A percentile compares a stretch with the other conserved stretches of the same genome.
phyloP scores from a whole-genome alignment of 2,888 invertebrate species.

The Lasioglossum pauxillum region DNA sequence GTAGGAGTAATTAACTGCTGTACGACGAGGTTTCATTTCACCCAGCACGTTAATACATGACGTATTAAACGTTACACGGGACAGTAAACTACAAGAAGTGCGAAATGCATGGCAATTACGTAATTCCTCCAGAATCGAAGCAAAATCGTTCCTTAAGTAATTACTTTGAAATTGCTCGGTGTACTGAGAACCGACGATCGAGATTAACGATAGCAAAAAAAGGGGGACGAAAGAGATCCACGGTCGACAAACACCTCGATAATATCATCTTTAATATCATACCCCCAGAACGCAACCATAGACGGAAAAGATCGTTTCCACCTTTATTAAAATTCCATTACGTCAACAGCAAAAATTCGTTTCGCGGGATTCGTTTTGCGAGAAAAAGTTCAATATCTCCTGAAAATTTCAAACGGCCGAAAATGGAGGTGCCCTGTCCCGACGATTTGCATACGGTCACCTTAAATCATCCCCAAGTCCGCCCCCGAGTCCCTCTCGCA shows the following conservation, averaged over 20 bases:
- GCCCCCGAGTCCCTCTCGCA: slow-evolving; percentile 26
- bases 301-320: not conserved
- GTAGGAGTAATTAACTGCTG: not conserved
- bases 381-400: not conserved
- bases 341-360: too few species aligned
- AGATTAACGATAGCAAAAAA: not conserved
- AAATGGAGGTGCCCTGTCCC: not conserved
- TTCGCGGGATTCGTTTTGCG: not conserved
- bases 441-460: slow-evolving; percentile 33
- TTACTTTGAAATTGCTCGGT: not conserved
- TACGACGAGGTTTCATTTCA: not conserved
- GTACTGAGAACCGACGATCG: not conserved
- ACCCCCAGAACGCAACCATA: not conserved
- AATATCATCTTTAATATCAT: not conserved
- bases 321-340: slow-evolving; percentile 1
- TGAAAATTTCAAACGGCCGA: not conserved
- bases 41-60: not conserved
- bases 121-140: not conserved
- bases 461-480: slow-evolving; percentile 44
- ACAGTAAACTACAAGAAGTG: not conserved
- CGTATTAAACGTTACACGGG: not conserved
- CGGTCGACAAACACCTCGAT: not conserved
- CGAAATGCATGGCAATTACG: not conserved
- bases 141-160: not conserved
- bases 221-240: not conserved